Base-by-base conservation (phyloP, 2,888 invertebrate genomes). In the Drosophila monieri region DNA sequence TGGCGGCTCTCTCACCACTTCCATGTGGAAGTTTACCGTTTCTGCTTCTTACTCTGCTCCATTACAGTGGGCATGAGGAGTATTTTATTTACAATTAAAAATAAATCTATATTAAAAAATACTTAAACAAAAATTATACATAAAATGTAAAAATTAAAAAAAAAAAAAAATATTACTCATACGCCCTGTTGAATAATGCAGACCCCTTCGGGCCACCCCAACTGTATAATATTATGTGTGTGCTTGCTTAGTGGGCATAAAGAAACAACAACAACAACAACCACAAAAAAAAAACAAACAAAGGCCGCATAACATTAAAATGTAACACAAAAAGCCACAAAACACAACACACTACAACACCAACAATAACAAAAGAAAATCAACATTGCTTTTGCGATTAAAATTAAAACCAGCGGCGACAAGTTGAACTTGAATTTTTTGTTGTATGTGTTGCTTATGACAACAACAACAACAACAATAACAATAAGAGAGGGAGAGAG, bases 391-490 rank as follows among this genome's bases (percentile, higher is more conserved):
- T 73, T 53, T 59, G 56, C 60, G 79, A 78, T 77, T 78, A 75
- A 74, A 75, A 77, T 65, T 61, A 68, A 78, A 61, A 68, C 61
- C 68, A 46, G 59, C 58, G 61, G 48, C 59, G 64, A 72, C 72
- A 77, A 72, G 76, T 68, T 78, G 76, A 77, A 77, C 76, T 77
- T 77, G 76, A 77, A 75, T 67, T 69, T 51, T 62, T 51, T 70
- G 70, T 64, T 70, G 60, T 57, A 59, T 61, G 46, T 62, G 46
- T 49, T 60, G 32, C 46, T 60, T 43, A 52, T 49, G 47, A 51
- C 67, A 54, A 52, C 18, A 53, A 58, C 47, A 60, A 56, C 54
- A 57, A 51, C 21, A 12, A 10, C 35, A 35, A 35, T 5, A 8
- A 27, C n/a, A 35, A 35, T 35, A 35, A 27, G n/a, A n/a, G n/a